Percentiles rank a stretch among this genome's conserved stretches.
Evolutionary conservation across 2,113 vertebrate genomes (phyloP).

Genomic region (Percina caprodes): DNA sequence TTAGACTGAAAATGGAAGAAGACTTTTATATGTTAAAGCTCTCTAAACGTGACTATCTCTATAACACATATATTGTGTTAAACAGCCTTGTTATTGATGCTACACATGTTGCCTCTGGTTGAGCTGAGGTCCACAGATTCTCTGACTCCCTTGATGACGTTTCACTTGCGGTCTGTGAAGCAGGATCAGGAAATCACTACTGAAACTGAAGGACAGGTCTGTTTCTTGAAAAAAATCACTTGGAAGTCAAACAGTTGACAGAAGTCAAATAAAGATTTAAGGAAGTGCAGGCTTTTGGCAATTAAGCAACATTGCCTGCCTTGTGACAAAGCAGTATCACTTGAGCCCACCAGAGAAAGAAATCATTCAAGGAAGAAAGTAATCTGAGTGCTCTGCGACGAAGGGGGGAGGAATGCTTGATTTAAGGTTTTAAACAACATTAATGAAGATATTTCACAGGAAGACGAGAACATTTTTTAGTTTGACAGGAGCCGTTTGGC

Average conservation of each 20-base stretch:
- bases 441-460: background rate
- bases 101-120: background rate
- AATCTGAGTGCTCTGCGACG: background rate
- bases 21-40: background rate
- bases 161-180: background rate
- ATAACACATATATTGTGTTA: background rate
- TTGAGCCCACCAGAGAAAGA: background rate
- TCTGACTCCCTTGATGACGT: too few species aligned
- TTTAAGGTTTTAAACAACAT: background rate
- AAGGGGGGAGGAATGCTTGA: background rate
- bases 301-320: fast-evolving
- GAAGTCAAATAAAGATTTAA: background rate
- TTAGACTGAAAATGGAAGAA: background rate
- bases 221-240: background rate
- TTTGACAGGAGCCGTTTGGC: background rate
- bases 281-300: background rate
- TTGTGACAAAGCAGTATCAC: background rate
- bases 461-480: background rate
- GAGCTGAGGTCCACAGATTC: background rate
- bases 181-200: background rate
- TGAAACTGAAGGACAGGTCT: slow-evolving; percentile 1
- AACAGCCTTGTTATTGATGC: background rate
- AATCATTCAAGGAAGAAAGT: background rate
- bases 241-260: background rate
- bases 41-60: background rate